Conservation (phyloP, 2,888 invertebrate genomes). For the Bimastos eiseni region DNA sequence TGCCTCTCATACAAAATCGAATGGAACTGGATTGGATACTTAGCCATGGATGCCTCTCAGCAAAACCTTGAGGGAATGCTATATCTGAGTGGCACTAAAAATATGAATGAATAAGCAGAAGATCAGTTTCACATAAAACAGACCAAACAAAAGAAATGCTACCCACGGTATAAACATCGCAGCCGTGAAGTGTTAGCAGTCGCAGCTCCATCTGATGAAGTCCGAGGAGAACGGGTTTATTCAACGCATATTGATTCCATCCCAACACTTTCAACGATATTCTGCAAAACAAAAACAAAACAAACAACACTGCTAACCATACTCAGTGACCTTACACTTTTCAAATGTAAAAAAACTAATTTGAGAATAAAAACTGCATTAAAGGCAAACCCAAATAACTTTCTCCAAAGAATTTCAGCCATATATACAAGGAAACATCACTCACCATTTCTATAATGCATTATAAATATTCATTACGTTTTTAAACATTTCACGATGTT, state of each 20-base stretch:
- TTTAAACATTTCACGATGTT: neutral
- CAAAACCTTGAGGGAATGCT: too few relatives aligned
- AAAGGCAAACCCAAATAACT: too few relatives aligned
- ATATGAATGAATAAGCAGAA: neutral
- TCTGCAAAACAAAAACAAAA: neutral
- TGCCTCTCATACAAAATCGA: too few relatives aligned
- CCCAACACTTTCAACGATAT: constrained; percentile 15
- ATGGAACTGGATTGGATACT: too few relatives aligned
- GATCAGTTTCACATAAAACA: neutral
- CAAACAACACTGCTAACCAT: neutral
- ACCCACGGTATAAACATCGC: constrained; percentile 9
- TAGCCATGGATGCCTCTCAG: too few relatives aligned
- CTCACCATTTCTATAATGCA: neutral
- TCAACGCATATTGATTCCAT: constrained; percentile 24
- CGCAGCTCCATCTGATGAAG: constrained; percentile 24
- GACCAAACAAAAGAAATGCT: neutral
- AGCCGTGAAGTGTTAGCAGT: neutral
- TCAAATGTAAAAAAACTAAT: neutral
- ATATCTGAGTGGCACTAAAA: neutral
- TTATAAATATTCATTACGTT: neutral
- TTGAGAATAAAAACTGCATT: neutral
- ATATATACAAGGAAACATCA: neutral
- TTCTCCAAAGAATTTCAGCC: too few relatives aligned
- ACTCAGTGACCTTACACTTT: neutral
- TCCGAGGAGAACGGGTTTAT: constrained; percentile 14